These are phyloP conservation scores for Drosophila dunni DNA, from an alignment of 1,140 invertebrate species.

Conservation along the genomic window DNA sequence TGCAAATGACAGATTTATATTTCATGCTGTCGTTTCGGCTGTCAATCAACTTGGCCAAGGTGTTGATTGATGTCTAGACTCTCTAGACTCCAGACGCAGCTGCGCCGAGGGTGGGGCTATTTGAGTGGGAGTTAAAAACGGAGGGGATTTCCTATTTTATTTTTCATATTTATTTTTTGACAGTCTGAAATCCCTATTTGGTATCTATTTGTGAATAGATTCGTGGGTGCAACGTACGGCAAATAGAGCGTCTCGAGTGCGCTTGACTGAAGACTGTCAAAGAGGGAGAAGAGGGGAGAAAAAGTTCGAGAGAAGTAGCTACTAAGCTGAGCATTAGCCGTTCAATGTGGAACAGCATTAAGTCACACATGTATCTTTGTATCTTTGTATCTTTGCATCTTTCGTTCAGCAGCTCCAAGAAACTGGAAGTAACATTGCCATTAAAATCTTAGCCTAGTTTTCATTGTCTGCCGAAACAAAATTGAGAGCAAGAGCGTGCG, in stretches of 20 bases:
- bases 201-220: constrained; percentile 12
- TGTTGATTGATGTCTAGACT: constrained; percentile 79
- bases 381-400: neutral
- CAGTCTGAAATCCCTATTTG: constrained; percentile 35
- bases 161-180: constrained; percentile 46
- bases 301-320: constrained; percentile 10
- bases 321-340: constrained; percentile 64
- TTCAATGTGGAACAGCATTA: constrained; percentile 50
- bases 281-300: neutral
- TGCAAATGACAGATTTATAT: constrained; percentile 83
- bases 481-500: constrained; percentile 3
- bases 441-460: constrained; percentile 76
- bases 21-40: constrained; percentile 68
- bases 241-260: constrained; percentile 37
- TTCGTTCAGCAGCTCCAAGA: neutral
- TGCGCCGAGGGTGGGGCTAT: neutral
- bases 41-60: constrained; percentile 75
- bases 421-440: constrained; percentile 34
- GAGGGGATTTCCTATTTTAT: constrained; percentile 15
- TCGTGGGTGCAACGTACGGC: constrained; percentile 44
- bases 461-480: constrained; percentile 40
- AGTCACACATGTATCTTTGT: neutral
- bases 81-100: constrained; percentile 22
- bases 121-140: neutral
- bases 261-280: constrained; percentile 15